Base-by-base conservation (phyloP, 2,888 invertebrate genomes). In the Apotomis betuletana region DNA sequence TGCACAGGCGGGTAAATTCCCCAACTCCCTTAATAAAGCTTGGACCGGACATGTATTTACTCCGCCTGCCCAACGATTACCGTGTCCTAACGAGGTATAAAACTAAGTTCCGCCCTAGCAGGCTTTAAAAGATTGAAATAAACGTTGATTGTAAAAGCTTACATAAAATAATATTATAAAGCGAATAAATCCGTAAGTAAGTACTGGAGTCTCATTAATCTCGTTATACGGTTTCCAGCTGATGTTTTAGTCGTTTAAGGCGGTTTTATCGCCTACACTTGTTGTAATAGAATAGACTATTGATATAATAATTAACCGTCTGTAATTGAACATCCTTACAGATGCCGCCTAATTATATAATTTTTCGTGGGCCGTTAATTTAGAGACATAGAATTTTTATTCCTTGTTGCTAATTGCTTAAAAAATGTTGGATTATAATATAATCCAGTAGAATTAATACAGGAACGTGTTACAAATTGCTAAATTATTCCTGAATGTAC, bases 1-100 rank as follows among this genome's bases (percentile, higher is more conserved):
- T 72, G 62, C 67, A 67, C 57, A 15, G 57, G 67, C 41, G 51
- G 61, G 67, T 51, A 27, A 63, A 67, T 62, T 62, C 67, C 71
- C 67, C 52, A 72, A 62, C 52, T 60, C 65, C 54, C 71, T 38
- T 57, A 61, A 61, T 62, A 67, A 62, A 67, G 57, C 51, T 41
- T 51, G 57, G 55, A 55, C 61, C 27, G 13, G 61, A 71, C 67
- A 61, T 65, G 38, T 27, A 60, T 51, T 27, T 55, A 10, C 41
- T 51, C 15, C 13, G 27, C 54, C 60, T 51, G 9, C 15, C 61
- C 67, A 41, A 27, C 55, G 51, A 55, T 69, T 15, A 4, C 41
- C 46, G 38, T 61, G 51, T 61, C 13, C 9, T 67, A 38, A 49
- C 57, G 57, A 49, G 46, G 36, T 36, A 57, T 49, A 5, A 58